Conservation (phyloP, 2,113 vertebrate species). For the Catharus fuscescens region DNA sequence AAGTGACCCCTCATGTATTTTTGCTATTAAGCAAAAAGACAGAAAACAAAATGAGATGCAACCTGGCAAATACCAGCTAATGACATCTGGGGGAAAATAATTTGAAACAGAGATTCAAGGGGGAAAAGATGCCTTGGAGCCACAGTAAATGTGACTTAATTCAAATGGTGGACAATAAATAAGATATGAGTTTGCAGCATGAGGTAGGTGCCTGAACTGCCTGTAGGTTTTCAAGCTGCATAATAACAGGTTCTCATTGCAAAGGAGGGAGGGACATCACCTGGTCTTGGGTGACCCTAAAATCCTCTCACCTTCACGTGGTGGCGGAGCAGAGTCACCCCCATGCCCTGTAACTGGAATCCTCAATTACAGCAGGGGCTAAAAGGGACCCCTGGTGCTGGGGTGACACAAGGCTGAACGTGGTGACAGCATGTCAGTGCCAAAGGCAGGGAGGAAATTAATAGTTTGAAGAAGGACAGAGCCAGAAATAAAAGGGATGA, state of each 20-base stretch:
- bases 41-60: slow-evolving; percentile 49
- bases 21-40: slow-evolving; percentile 12
- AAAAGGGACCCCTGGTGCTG: background rate
- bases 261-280: background rate
- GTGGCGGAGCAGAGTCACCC: background rate
- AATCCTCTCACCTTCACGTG: background rate
- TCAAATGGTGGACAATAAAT: slow-evolving; percentile 48
- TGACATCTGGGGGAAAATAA: slow-evolving; percentile 22
- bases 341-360: background rate
- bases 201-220: background rate
- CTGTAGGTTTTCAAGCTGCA: background rate
- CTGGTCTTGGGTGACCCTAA: background rate
- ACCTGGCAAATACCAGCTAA: slow-evolving; percentile 12
- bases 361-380: background rate
- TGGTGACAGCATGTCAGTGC: background rate
- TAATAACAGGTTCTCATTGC: background rate
- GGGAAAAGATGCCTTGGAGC: slow-evolving; percentile 22
- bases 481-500: background rate
- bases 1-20: slow-evolving; percentile 34
- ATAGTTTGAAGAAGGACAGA: background rate
- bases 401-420: background rate
- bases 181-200: slow-evolving; percentile 13
- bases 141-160: slow-evolving; percentile 10
- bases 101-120: background rate
- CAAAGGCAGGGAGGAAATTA: background rate